phyloP scores from a whole-genome alignment of 2,113 vertebrate species.

The Notarius quadriscutis region DNA sequence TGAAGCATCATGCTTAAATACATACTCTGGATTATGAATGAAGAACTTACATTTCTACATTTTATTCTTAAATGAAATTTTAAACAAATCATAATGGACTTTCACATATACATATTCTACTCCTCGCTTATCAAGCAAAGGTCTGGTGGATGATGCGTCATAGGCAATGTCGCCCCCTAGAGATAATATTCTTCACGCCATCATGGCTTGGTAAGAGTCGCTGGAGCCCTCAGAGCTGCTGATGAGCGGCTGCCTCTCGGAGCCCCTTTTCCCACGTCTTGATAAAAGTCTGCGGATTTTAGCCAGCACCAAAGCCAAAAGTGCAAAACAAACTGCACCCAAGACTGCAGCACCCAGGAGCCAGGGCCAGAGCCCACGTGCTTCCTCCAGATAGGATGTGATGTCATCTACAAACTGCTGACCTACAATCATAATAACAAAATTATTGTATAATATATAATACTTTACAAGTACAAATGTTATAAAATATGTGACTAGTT shows the following conservation, averaged over 20 bases:
- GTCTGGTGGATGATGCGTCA: not conserved
- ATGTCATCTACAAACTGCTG: slow-evolving; percentile 78
- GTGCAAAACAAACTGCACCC: slow-evolving; percentile 72
- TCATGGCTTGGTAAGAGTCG: slow-evolving; percentile 35
- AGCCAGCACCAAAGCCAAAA: slow-evolving; percentile 55
- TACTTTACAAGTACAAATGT: not conserved
- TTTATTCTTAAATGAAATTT: not conserved
- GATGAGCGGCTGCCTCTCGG: slow-evolving; percentile 86
- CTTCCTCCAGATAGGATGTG: slow-evolving; percentile 81
- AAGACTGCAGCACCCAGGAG: slow-evolving; percentile 80
- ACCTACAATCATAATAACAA: slow-evolving; percentile 52
- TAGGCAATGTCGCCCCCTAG: slow-evolving; percentile 9
- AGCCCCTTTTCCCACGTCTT: slow-evolving; percentile 61
- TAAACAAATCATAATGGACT: too few species aligned
- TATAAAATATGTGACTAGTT: not conserved
- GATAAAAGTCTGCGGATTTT: slow-evolving; percentile 4
- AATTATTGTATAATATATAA: not conserved
- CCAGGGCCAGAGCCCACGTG: slow-evolving; percentile 85
- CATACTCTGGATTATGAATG: not conserved
- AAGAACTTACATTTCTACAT: not conserved
- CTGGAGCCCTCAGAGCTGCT: slow-evolving; percentile 73
- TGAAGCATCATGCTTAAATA: not conserved
- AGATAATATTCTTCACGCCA: not conserved
- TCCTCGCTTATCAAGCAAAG: not conserved
- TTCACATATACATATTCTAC: not conserved